Evolutionary conservation across 2,888 invertebrate genomes (phyloP), one percentile per base, ranked within the genome.

Genomic region (Argynnis bischoffii): DNA sequence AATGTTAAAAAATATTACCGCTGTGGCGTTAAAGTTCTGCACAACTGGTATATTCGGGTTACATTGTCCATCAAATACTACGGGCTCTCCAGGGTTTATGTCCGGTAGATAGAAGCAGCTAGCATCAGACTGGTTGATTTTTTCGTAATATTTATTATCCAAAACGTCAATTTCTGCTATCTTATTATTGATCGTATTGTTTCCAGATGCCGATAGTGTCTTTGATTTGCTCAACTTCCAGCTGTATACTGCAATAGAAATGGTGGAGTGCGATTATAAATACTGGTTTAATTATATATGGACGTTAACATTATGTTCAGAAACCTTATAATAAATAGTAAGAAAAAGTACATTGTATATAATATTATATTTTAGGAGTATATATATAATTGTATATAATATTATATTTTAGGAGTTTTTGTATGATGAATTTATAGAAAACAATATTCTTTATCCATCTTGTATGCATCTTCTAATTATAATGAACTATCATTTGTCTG

Each of bases 181-280:
- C 1, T 74, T 77, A 3, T 50, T 79, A 64, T 81, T 78, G 41
- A 90, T 90, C 0, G 81, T 75, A 2, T 65, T 57, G 6, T 53
- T 72, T 0, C 81, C 80, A 15, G 70, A 66, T 54, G 65, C 0
- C 0, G 83, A 77, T 1, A 88, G 73, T 41, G 76, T 60, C 51
- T 71, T 80, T 0, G 74, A 78, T 73, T 86, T 82, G 69, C 92
- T 89, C 0, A 92, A 81, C 66, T 90, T 90, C 91, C 90, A 92
- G 69, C 88, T 88, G 79, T 82, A 89, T 11, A 92, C 92, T 92
- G 72, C 67, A 78, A 75, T 53, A 35, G 13, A 26, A 1, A 41
- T 41, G 35, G 2, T 11, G 11, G 35, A 2, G 8, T 0, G 2
- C 8, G 35, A 8, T 41, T 41, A 11, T 26, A 26, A 26, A 5